Evolutionary conservation across 2,888 invertebrate species (phyloP), one percentile per base, ranked within the genome.

Genomic region (Lingula anatina): DNA sequence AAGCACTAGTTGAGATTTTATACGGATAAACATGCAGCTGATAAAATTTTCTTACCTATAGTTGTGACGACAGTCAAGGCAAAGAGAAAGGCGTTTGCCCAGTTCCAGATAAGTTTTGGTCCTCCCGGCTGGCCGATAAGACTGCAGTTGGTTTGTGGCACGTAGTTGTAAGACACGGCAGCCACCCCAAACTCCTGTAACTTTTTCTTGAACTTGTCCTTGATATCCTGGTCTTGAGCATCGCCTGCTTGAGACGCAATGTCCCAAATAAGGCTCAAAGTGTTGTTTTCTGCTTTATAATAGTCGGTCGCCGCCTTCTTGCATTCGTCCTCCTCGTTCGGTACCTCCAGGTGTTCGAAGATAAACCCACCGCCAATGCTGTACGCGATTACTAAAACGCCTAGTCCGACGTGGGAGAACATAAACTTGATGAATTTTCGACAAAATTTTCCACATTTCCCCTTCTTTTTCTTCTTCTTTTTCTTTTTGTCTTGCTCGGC

Each of bases 311-410:
- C 43, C 4, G 68, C 65, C 50, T 72, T 71, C 46, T 65, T 62
- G 55, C 73, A 74, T 39, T 71, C 58, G 44, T 68, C 61, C 49
- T 68, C 59, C 53, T 77, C 77, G 57, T 76, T 76, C 45, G 72
- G 70, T 49, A 65, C 63, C 55, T 76, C 76, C 44, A 76, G 61
- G 51, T 75, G 74, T 56, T 71, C 66, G 54, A 76, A 76, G 44
- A 75, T 73, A 58, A 71, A 75, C 2, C 73, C 76, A 1, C 78
- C 78, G 1, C 71, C 73, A 1, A 77, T 66, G 45, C 70, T 65
- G 62, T 76, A 76, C 12, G 66, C 57, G 1, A 69, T 59, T 2
- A 75, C 71, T 68, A 75, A 66, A 25, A 61, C 61, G 47, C 70
- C 70, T 5, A 77, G 63, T 2, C 75, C 77, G 26, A 77, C 60